Percentiles rank a stretch among this genome's conserved stretches.
Conservation (phyloP, 2,113 vertebrate species). For the Protobothrops mucrosquamatus region DNA sequence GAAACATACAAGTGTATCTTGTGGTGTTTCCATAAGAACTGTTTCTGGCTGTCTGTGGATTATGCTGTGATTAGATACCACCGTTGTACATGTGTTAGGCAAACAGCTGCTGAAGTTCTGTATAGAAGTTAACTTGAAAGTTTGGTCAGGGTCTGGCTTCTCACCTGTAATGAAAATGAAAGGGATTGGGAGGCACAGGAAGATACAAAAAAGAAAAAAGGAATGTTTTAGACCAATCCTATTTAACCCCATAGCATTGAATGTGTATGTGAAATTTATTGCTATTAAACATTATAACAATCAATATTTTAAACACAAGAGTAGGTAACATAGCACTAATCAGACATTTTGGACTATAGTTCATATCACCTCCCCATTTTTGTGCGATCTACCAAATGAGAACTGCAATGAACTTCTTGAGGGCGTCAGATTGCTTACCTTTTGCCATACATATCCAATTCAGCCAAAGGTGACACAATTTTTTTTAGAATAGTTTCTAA, state of each 20-base stretch:
- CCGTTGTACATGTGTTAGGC: constrained; percentile 84
- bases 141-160: constrained; percentile 97
- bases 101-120: constrained; percentile 88
- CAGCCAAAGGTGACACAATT: not conserved
- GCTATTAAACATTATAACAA: not conserved
- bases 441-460: not conserved
- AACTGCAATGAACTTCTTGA: not conserved
- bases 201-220: not conserved
- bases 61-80: constrained; percentile 83
- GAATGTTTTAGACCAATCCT: not conserved
- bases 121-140: constrained; percentile 92
- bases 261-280: not conserved
- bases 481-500: not conserved
- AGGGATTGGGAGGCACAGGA: not conserved
- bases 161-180: constrained; percentile 78
- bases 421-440: not conserved
- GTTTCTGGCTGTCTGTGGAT: constrained; percentile 88
- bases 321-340: not conserved
- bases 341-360: not conserved
- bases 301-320: not conserved
- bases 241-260: not conserved
- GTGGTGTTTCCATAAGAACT: constrained; percentile 94
- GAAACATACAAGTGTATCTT: constrained; percentile 91
- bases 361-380: not conserved
- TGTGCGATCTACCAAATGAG: not conserved